phyloP scores from a whole-genome alignment of 92 coral and sea anemone genomes.

The Palythoa grandis region DNA sequence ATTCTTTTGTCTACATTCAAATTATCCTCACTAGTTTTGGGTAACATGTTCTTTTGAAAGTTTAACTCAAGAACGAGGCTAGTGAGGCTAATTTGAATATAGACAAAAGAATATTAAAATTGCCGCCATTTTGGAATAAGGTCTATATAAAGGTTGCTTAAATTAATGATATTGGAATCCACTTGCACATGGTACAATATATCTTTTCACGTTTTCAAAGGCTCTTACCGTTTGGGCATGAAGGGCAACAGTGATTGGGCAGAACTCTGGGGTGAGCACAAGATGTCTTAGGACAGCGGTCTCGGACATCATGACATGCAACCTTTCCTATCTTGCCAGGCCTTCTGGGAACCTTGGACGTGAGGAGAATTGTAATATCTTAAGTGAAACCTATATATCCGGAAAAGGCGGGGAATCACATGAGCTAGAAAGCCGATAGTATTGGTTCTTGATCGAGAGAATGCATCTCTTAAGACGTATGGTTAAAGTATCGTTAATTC shows the following conservation, averaged over 20 bases:
- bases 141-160: no score
- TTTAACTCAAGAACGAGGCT: no score
- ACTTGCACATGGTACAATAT: no score
- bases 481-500: not conserved
- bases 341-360: slow-evolving; percentile 62
- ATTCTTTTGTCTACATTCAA: no score
- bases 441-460: not conserved
- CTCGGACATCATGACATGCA: slow-evolving; percentile 67
- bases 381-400: not conserved
- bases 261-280: slow-evolving; percentile 74
- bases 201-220: not conserved
- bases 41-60: no score
- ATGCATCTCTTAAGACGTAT: not conserved
- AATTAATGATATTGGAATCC: no score
- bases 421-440: not conserved
- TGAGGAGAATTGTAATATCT: slow-evolving; percentile 1
- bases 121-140: no score
- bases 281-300: slow-evolving; percentile 87
- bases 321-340: slow-evolving; percentile 68
- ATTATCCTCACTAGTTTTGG: no score
- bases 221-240: slow-evolving; percentile 76
- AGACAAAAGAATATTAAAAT: no score
- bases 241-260: slow-evolving; percentile 77
- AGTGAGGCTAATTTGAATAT: no score
- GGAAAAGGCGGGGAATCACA: not conserved